Percentiles rank a stretch among this genome's conserved stretches.
phyloP scores from a whole-genome alignment of 2,888 invertebrate genomes.

The Nephrotoma appendiculata region DNA sequence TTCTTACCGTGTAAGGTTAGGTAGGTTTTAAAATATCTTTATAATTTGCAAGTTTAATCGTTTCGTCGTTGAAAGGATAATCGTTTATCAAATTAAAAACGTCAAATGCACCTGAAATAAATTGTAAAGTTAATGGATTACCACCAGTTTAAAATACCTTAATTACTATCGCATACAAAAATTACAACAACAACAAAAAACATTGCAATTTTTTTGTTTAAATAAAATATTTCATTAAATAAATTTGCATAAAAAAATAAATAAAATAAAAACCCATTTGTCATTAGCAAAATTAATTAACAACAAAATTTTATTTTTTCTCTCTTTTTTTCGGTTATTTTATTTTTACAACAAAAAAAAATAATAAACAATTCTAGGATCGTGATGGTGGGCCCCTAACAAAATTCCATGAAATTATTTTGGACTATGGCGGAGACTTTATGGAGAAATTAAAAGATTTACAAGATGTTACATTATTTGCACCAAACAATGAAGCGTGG shows the following conservation, averaged over 20 bases:
- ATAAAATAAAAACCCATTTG: not conserved
- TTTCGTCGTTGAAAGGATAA: no score
- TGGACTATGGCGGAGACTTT: slow-evolving; percentile 61
- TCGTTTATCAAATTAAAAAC: no score
- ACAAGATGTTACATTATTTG: slow-evolving; percentile 70
- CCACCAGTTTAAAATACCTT: not conserved
- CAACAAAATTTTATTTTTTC: not conserved
- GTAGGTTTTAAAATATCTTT: no score
- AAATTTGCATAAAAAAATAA: slow-evolving; percentile 1
- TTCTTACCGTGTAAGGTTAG: no score
- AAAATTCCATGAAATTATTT: slow-evolving; percentile 69
- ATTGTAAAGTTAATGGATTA: no score
- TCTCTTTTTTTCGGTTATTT: not conserved
- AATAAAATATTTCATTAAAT: not conserved
- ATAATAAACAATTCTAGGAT: slow-evolving; percentile 33
- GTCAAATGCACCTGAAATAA: no score
- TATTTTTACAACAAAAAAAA: not conserved
- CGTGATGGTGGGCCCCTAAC: slow-evolving; percentile 61
- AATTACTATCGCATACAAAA: not conserved
- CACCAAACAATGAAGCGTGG: slow-evolving; percentile 82
- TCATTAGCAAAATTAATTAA: not conserved
- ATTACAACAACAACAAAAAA: not conserved
- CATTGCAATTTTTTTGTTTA: not conserved
- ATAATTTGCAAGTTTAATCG: no score
- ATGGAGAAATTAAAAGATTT: slow-evolving; percentile 52